Base-by-base conservation (phyloP, 1,140 invertebrate genomes). In the Drosophila kepulauana region DNA sequence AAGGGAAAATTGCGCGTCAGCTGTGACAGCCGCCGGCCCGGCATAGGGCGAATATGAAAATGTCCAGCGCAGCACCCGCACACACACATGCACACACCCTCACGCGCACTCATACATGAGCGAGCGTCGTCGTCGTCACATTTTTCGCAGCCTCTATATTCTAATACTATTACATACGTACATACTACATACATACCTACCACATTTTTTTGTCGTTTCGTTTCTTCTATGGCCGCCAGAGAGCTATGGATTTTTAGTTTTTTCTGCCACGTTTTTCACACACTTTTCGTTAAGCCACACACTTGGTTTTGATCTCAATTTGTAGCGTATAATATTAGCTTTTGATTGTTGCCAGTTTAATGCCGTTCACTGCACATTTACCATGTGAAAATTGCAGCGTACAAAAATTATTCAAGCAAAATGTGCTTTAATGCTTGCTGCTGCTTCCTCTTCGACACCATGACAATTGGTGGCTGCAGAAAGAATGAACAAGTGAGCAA, bases 201-300 rank as follows among this genome's bases (percentile, higher is more conserved):
- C 85, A 79, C 81, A 89, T 89, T 88, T 88, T 88, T 86, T 77
- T 25, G 20, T 25, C 20, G 20, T 25, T 25, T 69, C 63, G 52
- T 69, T 71, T 54, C 69, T 78, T 3, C 70, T 78, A 74, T 88
- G 35, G 57, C 54, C 46, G 35, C 35, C 35, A 6, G 30, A 46
- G 43, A 46, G 45, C 56, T 85, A 87, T 86, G 67, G 82, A 88
- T 89, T 88, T 89, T 38, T 25, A 25, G 20, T 25, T 25, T 38
- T 38, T 88, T 89, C 84, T 76, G 85, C 78, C 86, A 88, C 84
- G 84, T 88, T 88, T 88, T 88, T 90, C 71, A 79, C 71, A 71
- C 43, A 72, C 61, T 88, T 85, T 46, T 77, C 68, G 5, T 68
- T 73, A 58, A 68, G 35, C 20, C 70, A 84, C 48, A 58, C 48